Evolutionary conservation across 2,797 vertebrate genomes (phyloP).

Genomic region (Alectoris magna): DNA sequence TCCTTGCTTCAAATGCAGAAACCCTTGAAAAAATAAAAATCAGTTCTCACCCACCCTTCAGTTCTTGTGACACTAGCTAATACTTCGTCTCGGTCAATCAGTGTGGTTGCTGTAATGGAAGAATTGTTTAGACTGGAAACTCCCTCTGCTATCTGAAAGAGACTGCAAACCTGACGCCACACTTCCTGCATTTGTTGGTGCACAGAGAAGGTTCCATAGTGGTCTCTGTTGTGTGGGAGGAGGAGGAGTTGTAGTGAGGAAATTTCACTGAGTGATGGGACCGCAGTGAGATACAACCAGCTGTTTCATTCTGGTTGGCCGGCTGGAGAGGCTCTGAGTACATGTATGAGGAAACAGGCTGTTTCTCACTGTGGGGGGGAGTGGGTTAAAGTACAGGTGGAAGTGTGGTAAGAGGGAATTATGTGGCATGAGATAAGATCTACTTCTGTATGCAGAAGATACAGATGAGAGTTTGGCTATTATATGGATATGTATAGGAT

Average conservation of each 20-base stretch:
- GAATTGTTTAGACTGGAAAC: background rate
- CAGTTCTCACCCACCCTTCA: background rate
- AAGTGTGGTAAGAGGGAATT: background rate
- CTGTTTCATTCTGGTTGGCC: background rate
- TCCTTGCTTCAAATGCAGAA: background rate
- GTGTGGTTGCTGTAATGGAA: background rate
- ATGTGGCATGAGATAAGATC: background rate
- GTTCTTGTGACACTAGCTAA: background rate
- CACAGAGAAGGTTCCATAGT: background rate
- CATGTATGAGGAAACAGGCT: background rate
- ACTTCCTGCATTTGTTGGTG: background rate
- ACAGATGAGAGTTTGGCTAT: background rate
- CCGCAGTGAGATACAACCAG: rapidly evolving
- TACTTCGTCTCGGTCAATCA: background rate
- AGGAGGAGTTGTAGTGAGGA: background rate
- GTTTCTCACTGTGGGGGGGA: background rate
- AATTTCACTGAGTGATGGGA: background rate
- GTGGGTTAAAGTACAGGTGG: background rate
- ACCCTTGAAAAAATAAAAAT: background rate
- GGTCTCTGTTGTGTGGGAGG: background rate
- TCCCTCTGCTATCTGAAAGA: background rate
- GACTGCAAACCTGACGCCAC: background rate
- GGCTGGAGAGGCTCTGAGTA: background rate
- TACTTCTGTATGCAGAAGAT: background rate
- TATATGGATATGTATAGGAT: rapidly evolving